A percentile compares a stretch with the other conserved stretches of the same genome.
Evolutionary conservation across 2,797 vertebrate genomes (phyloP).

Genomic region (Acanthis flammea): DNA sequence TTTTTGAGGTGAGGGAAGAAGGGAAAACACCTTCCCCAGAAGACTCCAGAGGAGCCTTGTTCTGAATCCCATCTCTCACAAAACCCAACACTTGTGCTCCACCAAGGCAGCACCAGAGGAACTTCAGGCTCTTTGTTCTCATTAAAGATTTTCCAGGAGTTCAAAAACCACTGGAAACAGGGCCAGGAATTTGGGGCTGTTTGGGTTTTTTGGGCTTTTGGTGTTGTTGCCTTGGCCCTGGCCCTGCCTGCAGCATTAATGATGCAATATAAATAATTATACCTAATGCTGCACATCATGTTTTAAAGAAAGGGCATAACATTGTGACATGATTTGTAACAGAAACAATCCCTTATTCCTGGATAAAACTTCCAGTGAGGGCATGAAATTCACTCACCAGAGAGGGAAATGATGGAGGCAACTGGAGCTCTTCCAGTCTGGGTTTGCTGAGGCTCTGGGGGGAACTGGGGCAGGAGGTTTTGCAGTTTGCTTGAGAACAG

Average conservation of each 20-base stretch:
- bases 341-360: accelerated
- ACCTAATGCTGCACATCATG: accelerated
- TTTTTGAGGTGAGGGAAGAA: not conserved
- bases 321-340: not conserved
- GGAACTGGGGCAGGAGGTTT: not conserved
- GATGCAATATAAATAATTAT: accelerated
- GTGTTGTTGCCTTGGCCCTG: accelerated
- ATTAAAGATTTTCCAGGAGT: not conserved
- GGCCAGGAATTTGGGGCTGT: not conserved
- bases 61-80: not conserved
- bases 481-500: not conserved
- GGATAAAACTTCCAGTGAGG: not conserved
- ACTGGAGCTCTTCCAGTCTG: not conserved
- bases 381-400: accelerated
- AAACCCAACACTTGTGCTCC: accelerated
- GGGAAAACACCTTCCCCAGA: not conserved
- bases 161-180: accelerated
- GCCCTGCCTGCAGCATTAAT: accelerated
- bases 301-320: not conserved
- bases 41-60: accelerated
- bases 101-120: not conserved
- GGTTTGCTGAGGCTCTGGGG: not conserved
- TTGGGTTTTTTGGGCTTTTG: not conserved
- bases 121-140: not conserved
- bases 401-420: accelerated